phyloP scores from a whole-genome alignment of 1,140 invertebrate genomes.

The Paramacrobiotus metropolitanus region DNA sequence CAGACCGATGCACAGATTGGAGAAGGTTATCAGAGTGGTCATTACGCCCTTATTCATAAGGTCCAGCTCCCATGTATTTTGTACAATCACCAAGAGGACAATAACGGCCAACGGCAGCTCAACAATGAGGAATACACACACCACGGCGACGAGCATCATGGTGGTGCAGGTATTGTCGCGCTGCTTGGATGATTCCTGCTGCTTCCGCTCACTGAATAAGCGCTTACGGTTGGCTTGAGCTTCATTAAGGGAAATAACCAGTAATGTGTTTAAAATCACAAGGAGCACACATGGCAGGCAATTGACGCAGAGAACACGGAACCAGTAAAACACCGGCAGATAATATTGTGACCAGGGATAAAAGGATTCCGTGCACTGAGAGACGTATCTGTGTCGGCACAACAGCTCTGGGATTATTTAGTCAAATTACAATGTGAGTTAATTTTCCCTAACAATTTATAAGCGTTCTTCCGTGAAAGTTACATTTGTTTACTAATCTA shows the following conservation, averaged over 20 bases:
- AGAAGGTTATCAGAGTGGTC: slow-evolving; percentile 57
- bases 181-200: slow-evolving; percentile 10
- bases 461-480: no score
- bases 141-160: slow-evolving; percentile 51
- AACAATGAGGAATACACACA: slow-evolving; percentile 64
- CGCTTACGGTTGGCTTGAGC: slow-evolving; percentile 40
- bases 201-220: slow-evolving; percentile 12
- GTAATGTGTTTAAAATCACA: slow-evolving; percentile 60
- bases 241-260: slow-evolving; percentile 55
- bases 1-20: slow-evolving; percentile 69
- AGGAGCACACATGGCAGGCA: slow-evolving; percentile 62
- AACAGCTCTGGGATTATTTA: no score
- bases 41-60: slow-evolving; percentile 50
- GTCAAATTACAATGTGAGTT: no score
- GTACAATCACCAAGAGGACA: slow-evolving; percentile 56
- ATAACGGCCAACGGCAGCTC: slow-evolving; percentile 74
- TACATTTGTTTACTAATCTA: no score
- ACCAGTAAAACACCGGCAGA: slow-evolving; percentile 32
- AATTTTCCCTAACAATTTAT: no score
- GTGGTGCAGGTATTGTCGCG: slow-evolving; percentile 6
- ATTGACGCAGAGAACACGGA: slow-evolving; percentile 70
- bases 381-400: no score
- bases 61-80: slow-evolving; percentile 28
- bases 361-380: no score
- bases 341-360: slow-evolving; percentile 43